Evolutionary conservation across 2,888 invertebrate species (phyloP).

Genomic region (Glaucopsyche alexis): DNA sequence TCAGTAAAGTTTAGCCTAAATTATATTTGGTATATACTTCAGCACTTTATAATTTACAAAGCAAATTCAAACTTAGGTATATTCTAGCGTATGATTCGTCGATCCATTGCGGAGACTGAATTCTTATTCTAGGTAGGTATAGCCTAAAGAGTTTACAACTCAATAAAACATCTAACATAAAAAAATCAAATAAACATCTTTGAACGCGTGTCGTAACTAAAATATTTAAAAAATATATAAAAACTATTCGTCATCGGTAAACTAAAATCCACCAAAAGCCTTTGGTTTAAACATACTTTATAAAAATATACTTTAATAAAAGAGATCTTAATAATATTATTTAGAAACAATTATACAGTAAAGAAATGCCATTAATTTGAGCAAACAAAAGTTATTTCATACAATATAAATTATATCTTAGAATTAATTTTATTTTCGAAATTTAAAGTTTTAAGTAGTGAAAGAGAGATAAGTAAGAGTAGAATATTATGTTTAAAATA

Average conservation of each 20-base stretch:
- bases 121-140: conserved; percentile 45
- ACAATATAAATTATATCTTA: conserved; percentile 33
- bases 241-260: conserved; percentile 50
- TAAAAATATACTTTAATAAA: conserved; percentile 46
- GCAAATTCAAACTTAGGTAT: conserved; percentile 75
- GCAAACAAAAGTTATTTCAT: conserved; percentile 63
- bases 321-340: conserved; percentile 61
- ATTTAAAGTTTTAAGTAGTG: conserved; percentile 29
- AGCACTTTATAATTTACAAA: conserved; percentile 68
- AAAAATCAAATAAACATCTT: conserved; percentile 49
- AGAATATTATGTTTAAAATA: conserved; percentile 33
- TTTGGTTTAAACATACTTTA: conserved; percentile 49
- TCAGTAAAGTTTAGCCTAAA: conserved; percentile 34
- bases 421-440: conserved; percentile 26
- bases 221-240: conserved; percentile 41
- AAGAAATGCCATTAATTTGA: conserved; percentile 77
- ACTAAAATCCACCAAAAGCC: conserved; percentile 56
- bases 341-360: conserved; percentile 57
- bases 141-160: conserved; percentile 63
- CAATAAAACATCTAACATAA: conserved; percentile 48
- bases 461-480: conserved; percentile 33
- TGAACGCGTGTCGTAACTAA: conserved; percentile 43
- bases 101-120: conserved; percentile 61
- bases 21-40: conserved; percentile 64
- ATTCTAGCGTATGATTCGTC: conserved; percentile 79